Conservation (phyloP, 2,113 vertebrate species). For the Arvicanthis niloticus region DNA sequence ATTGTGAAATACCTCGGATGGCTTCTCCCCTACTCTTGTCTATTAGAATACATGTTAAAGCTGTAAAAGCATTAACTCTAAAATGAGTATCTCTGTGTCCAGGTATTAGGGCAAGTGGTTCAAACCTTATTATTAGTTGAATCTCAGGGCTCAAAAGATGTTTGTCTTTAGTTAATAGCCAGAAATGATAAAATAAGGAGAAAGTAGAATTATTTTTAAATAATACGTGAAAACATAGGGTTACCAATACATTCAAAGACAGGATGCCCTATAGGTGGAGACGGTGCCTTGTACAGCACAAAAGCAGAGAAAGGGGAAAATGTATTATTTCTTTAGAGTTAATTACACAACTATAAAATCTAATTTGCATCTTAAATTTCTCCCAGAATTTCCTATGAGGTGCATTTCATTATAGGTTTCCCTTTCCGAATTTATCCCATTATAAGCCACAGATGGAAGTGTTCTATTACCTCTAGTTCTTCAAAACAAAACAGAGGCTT, state of each 20-base stretch:
- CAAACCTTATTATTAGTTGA: conserved; percentile 58
- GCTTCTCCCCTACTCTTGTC: neutral
- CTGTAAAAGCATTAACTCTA: conserved; percentile 63
- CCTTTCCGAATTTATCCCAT: neutral
- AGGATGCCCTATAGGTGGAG: conserved; percentile 63
- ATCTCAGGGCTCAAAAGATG: conserved; percentile 59
- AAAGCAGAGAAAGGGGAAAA: conserved; percentile 39
- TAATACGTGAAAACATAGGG: conserved; percentile 64
- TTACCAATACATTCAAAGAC: conserved; percentile 58
- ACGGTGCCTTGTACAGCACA: conserved; percentile 21
- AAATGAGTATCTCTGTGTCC: conserved; percentile 59
- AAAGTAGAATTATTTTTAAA: conserved; percentile 69
- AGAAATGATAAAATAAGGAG: conserved; percentile 51
- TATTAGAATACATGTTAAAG: conserved; percentile 72
- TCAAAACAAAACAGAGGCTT: neutral
- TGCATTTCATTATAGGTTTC: neutral
- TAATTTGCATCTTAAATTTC: conserved; percentile 54
- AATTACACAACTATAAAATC: conserved; percentile 50
- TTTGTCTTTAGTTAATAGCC: conserved; percentile 40
- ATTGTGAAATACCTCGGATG: conserved; percentile 52
- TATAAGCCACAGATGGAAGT: neutral
- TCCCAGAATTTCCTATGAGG: conserved; percentile 26
- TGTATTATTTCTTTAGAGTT: conserved; percentile 18
- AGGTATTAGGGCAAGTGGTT: conserved; percentile 74
- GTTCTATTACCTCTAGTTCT: neutral